Conservation (phyloP, 2,888 invertebrate species). For the Penaeus monodon region DNA sequence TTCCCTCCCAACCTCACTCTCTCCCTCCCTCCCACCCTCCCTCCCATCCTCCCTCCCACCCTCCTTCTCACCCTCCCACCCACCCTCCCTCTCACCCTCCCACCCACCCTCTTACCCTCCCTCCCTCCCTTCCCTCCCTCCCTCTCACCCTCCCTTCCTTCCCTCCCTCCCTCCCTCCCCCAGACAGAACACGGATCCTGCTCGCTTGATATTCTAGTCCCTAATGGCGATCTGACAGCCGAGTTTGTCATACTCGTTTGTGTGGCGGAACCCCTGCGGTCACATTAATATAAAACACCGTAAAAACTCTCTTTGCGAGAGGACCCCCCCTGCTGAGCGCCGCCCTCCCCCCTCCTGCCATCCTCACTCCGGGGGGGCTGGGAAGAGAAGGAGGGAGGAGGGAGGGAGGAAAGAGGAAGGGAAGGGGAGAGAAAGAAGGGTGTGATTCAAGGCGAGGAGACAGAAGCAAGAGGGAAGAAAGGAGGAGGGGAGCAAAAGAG, state of each 20-base stretch:
- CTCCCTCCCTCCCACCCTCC: background rate
- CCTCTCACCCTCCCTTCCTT: too few relatives aligned
- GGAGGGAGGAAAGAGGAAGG: background rate
- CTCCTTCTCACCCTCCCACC: background rate
- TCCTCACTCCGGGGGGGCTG: too few relatives aligned
- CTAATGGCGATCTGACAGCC: slow-evolving; percentile 32
- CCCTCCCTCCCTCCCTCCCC: background rate
- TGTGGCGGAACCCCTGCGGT: slow-evolving; percentile 20
- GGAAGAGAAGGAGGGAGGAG: background rate
- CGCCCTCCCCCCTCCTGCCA: too few relatives aligned
- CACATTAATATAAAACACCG: slow-evolving; percentile 26
- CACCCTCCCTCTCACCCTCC: background rate
- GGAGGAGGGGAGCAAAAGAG: too few relatives aligned
- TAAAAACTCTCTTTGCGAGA: slow-evolving; percentile 14
- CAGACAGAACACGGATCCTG: background rate
- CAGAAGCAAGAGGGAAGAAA: background rate
- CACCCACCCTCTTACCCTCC: slow-evolving; percentile 2
- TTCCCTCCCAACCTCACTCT: background rate
- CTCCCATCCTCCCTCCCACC: background rate
- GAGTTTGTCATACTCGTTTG: slow-evolving; percentile 28
- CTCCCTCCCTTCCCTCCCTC: background rate
- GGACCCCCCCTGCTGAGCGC: too few relatives aligned
- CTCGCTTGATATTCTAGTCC: background rate
- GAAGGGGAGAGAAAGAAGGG: background rate
- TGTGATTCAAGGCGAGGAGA: background rate